Base-by-base conservation (phyloP, 30 jellyfish, hydroid and myxozoan genomes). In the Clytia hemisphaerica region DNA sequence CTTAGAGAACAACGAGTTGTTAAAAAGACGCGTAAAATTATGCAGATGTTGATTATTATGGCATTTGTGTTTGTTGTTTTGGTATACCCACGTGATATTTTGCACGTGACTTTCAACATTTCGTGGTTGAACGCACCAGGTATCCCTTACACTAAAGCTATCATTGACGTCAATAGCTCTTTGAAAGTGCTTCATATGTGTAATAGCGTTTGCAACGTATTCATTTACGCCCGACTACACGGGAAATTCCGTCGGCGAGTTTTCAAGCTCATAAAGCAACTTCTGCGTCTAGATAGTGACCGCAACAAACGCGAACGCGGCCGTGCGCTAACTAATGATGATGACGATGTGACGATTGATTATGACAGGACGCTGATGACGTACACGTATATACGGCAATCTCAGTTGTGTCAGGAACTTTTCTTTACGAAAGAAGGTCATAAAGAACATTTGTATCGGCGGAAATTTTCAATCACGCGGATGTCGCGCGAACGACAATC, bases 161-260 rank as follows among this genome's bases (percentile, higher is more conserved):
- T 83, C n/a, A 55, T 75, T 37, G 47, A 66, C 16, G 24, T 76
- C 49, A 75, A 83, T 42, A 26, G 78, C 30, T 75, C 73, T 72
- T 59, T 76, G 46, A 75, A 76, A 31, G 62, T 76, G 24, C 78
- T 83, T 37, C 95, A 83, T 26, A 81, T 67, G 32, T 55, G 93
- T 12, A 83, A 83, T 66, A 66, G 92, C 38, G 64, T 82, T 32
- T 87, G 63, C 6, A 83, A 83, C 58, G 61, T 76, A 25, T 83
- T 83, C 76, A 75, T 83, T 32, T 83, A 83, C 62, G 73, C 92
- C 1, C 58, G 82, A 22, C 49, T 67, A 67, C 92, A 83, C 36
- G 55, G 70, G 42, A 57, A 21, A 57, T 57, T 57, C 16, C 70
- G 70, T 3, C 25, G 35, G 16, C 36, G 70, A 6, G 19, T 57